Base-by-base conservation (phyloP, 2,797 vertebrate genomes). In the Poecilia picta region DNA sequence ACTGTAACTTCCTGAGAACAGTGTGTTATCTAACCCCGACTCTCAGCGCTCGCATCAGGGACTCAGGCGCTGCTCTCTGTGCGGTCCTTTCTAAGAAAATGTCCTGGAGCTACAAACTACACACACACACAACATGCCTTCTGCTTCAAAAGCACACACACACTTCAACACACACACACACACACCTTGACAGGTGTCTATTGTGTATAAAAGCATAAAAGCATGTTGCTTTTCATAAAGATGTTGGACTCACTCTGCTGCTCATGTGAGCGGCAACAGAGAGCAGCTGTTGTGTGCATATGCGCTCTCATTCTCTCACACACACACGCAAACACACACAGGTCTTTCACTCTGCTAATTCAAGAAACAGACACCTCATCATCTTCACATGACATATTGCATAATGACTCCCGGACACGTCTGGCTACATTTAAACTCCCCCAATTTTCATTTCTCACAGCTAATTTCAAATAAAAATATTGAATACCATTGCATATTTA, bases 221-320 rank as follows among this genome's bases (percentile, higher is more conserved):
- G 77, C 82, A 77, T 90, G 88, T 85, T 91, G 87, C 89, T 92
- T 92, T 92, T 92, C 83, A 94, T 89, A 88, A 86, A 94, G 85
- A 91, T 88, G 86, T 93, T 93, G 85, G 89, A 86, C 74, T 92
- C 89, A 81, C 85, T 86, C 90, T 91, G n/a, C 81, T 85, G 87
- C 93, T 89, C 87, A 74, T 88, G 82, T 91, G 89, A 91, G 77
- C 88, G 86, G 90, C 84, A 86, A 77, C 75, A 85, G 33, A 86
- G 77, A 80, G 85, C 72, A 79, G 75, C 72, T 72, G 41, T 66
- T 62, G 43, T 43, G 74, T 74, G 47, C 59, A 39, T 7, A 25
- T 70, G 53, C 45, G 10, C 57, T 72, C 25, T 43, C 41, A n/a
- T 25, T 43, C 25, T 11, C 41, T 15, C 39, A 3, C 25, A 57